phyloP scores from a whole-genome alignment of 30 jellyfish, hydroid and myxozoan species.

The Hydra vulgaris region DNA sequence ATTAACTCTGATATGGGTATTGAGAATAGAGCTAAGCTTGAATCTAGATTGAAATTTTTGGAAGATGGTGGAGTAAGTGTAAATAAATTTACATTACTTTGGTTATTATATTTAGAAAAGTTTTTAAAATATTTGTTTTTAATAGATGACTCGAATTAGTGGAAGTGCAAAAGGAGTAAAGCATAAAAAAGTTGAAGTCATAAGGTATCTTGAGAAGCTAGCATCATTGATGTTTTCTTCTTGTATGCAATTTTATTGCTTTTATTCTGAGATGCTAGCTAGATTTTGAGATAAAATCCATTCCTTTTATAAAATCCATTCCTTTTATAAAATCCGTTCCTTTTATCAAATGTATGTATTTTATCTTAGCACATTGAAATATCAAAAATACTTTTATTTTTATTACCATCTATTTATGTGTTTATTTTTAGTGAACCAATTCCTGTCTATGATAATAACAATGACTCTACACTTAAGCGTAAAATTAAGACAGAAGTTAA shows the following conservation, averaged over 20 bases:
- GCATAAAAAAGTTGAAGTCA: slow-evolving; percentile 53
- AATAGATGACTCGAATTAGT: slow-evolving; percentile 59
- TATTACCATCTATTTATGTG: no score
- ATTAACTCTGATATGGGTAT: slow-evolving; percentile 72
- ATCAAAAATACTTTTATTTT: no score
- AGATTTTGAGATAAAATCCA: neutral
- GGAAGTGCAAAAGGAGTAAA: slow-evolving; percentile 65
- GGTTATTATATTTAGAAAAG: neutral
- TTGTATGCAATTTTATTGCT: slow-evolving; percentile 13
- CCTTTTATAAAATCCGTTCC: neutral
- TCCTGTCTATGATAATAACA: slow-evolving; percentile 44
- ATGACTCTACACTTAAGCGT: slow-evolving; percentile 67
- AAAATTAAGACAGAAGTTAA: slow-evolving; percentile 57
- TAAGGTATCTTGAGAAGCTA: slow-evolving; percentile 40
- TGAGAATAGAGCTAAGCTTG: slow-evolving; percentile 74
- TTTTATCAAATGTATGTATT: neutral
- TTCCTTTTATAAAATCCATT: no score
- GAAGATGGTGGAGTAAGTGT: slow-evolving; percentile 85
- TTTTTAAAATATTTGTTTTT: neutral
- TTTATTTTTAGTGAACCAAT: slow-evolving; percentile 28
- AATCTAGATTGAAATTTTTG: slow-evolving; percentile 53
- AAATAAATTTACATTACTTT: neutral
- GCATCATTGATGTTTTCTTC: slow-evolving; percentile 29
- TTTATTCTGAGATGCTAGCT: slow-evolving; percentile 41
- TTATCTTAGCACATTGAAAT: neutral